phyloP scores from a whole-genome alignment of 2,888 invertebrate species.

The Plebejus argus region DNA sequence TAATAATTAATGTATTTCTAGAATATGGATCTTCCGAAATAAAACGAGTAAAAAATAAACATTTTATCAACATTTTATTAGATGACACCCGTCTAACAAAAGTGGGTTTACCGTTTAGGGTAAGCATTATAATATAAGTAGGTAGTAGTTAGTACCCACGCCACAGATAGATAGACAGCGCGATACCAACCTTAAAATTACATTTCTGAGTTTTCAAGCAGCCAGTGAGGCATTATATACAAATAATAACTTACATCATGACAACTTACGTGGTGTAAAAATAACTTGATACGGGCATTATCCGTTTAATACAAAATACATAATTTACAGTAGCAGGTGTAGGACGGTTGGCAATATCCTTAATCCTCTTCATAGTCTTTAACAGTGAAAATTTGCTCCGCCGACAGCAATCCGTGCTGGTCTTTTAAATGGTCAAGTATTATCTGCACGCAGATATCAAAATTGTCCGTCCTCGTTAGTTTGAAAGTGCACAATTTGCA shows the following conservation, averaged over 20 bases:
- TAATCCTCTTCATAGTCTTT: slow-evolving; percentile 49
- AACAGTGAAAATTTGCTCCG: slow-evolving; percentile 70
- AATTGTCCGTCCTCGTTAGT: slow-evolving; percentile 52
- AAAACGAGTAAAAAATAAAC: too few species aligned
- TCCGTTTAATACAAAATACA: background rate
- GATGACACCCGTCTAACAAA: too few species aligned
- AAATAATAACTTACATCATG: background rate
- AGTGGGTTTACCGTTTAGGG: too few species aligned
- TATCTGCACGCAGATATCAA: slow-evolving; percentile 52
- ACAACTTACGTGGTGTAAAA: background rate
- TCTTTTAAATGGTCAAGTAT: slow-evolving; percentile 62
- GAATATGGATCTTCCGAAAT: too few species aligned
- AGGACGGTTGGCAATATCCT: background rate
- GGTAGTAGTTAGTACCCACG: too few species aligned
- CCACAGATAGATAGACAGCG: too few species aligned
- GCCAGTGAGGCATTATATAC: background rate
- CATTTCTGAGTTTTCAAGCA: background rate
- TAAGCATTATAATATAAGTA: too few species aligned
- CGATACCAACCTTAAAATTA: background rate
- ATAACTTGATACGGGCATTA: background rate
- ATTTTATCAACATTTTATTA: too few species aligned
- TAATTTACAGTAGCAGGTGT: background rate
- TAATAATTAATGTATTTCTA: too few species aligned
- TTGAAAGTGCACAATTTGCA: slow-evolving; percentile 72
- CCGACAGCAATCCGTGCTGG: slow-evolving; percentile 69